These are phyloP conservation scores for human DNA, from an alignment of 2,113 vertebrate species.

Conservation along the genomic window GRCh38 chr4:153347501-153348000, in stretches of 20 bases:
- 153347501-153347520: background rate
- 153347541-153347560: background rate
- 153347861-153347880: background rate
- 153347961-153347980: background rate
- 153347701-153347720: background rate
- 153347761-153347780: background rate
- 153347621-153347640: background rate
- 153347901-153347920: background rate
- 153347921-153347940: background rate
- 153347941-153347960: background rate
- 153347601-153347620: background rate
- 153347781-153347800: background rate
- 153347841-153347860: background rate
- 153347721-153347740: background rate
- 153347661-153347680: background rate
- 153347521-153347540: background rate
- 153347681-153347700: background rate
- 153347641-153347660: background rate
- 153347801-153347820: background rate
- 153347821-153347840: background rate
- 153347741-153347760: conserved; percentile 3
- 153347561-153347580: background rate
- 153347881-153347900: background rate
- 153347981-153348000: background rate
- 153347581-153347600: background rate